Evolutionary conservation across 1,140 invertebrate genomes (phyloP).

Genomic region (Harpegnathos saltator): DNA sequence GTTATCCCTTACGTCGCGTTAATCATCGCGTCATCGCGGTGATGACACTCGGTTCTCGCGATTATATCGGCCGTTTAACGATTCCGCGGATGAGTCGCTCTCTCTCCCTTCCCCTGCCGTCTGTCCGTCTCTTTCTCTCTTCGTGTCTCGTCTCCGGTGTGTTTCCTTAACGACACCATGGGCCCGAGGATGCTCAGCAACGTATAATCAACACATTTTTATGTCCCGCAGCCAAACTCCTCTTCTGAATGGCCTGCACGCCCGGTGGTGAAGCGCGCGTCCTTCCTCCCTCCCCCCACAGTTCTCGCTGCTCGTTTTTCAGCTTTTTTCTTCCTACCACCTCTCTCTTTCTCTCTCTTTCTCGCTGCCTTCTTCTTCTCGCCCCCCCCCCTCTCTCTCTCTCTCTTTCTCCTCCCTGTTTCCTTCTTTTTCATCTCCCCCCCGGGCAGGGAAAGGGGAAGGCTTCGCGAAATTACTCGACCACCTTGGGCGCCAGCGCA

Average conservation of each 20-base stretch:
- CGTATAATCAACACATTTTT: slow-evolving; percentile 87
- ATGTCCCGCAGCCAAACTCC: slow-evolving; percentile 84
- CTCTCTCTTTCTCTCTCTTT: slow-evolving; percentile 44
- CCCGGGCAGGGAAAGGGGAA: slow-evolving; percentile 32
- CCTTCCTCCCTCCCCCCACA: slow-evolving; percentile 35
- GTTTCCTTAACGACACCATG: slow-evolving; percentile 84
- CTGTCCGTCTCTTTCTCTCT: not conserved
- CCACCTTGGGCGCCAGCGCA: slow-evolving; percentile 85
- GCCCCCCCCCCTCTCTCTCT: slow-evolving; percentile 5
- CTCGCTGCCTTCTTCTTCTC: slow-evolving; percentile 45
- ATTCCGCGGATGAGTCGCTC: slow-evolving; percentile 60
- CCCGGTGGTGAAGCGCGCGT: slow-evolving; percentile 72
- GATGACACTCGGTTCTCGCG: slow-evolving; percentile 64
- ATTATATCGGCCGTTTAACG: slow-evolving; percentile 71
- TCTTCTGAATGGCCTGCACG: slow-evolving; percentile 82
- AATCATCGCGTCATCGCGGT: slow-evolving; percentile 59
- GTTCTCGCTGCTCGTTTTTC: slow-evolving; percentile 39
- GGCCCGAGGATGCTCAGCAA: slow-evolving; percentile 77
- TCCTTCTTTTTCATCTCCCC: slow-evolving; percentile 30
- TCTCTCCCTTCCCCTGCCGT: not conserved
- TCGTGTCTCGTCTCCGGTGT: slow-evolving; percentile 63
- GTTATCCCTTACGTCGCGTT: slow-evolving; percentile 42
- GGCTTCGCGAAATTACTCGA: slow-evolving; percentile 84
- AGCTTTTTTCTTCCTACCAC: slow-evolving; percentile 21
- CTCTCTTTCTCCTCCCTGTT: not conserved